Base-by-base conservation (phyloP, 2,113 vertebrate species). In the Cathartes aura region DNA sequence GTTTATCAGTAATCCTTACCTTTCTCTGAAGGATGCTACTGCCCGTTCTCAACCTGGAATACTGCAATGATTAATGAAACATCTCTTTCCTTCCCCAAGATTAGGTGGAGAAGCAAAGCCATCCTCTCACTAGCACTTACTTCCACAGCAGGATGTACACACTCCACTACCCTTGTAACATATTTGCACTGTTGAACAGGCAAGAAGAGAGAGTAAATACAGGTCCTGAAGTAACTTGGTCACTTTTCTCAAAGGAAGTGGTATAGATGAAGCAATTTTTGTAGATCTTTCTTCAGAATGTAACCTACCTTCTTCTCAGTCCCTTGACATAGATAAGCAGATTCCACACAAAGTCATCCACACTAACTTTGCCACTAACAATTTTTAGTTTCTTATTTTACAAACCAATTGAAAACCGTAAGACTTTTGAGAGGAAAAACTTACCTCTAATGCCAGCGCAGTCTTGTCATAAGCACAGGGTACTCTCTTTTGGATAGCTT, bases 401-500 rank as follows among this genome's bases (percentile, higher is more conserved):
- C 30, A 15, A 32, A 55, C 27, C 32, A 81, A 59, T 5, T 56
- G 66, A 72, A 94, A 87, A 48, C 11, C 2, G 0, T 5, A 21
- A 29, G 21, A 86, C 50, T 34, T 8, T 34, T 8, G 20, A 68
- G 22, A 83, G 48, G 43, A 32, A 82, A 62, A 42, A 40, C 97
- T 96, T 99, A 99, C 99, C 99, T 99, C 99, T 83, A 99, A 97
- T 67, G 99, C 99, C 90, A 99, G 98, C 4, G 99, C 99, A 1
- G 99, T 99, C 97, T 99, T 99, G 98, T 99, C 99, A 26, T 99
- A 99, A 97, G 99, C 99, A 92, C 99, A 99, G 15, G 99, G 99
- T 67, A 99, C 99, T 98, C 99, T 98, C 98, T 99, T 99, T 98
- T 99, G 99, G 97, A 99, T 99, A 82, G 99, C 99, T 98, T 99